phyloP scores from a whole-genome alignment of 1,140 invertebrate species.

The Wiebesia pumilae region DNA sequence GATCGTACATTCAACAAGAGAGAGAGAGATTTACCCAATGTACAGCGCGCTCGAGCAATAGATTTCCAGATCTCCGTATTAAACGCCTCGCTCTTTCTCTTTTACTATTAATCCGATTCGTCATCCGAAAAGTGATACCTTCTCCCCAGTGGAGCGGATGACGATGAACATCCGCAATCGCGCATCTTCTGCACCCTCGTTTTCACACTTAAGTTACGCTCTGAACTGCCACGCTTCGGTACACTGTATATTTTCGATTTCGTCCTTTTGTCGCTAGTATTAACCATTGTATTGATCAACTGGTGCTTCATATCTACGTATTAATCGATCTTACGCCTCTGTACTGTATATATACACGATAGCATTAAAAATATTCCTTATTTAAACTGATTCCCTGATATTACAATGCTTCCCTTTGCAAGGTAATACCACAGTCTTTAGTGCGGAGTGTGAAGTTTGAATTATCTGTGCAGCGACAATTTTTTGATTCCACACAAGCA shows the following conservation, averaged over 20 bases:
- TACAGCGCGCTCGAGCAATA: conserved; percentile 46
- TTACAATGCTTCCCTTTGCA: neutral
- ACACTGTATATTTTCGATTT: conserved; percentile 13
- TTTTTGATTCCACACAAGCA: neutral
- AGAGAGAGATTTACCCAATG: neutral
- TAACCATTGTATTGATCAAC: neutral
- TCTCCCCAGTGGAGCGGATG: conserved; percentile 1
- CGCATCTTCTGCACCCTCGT: conserved; percentile 33
- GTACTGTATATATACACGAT: too few relatives aligned
- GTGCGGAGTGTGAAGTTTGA: neutral
- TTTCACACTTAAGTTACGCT: conserved; percentile 43
- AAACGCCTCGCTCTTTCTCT: conserved; percentile 56
- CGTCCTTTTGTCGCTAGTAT: neutral
- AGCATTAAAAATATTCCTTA: neutral
- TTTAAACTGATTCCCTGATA: neutral
- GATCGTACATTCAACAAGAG: conserved; percentile 32
- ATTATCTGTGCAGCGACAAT: neutral
- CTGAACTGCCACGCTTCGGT: neutral
- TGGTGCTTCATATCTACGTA: conserved; percentile 1
- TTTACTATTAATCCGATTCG: conserved; percentile 62
- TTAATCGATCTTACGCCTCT: neutral
- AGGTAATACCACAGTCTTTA: neutral
- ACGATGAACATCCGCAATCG: conserved; percentile 38
- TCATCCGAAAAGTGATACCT: conserved; percentile 60
- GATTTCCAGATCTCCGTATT: conserved; percentile 69